phyloP scores from a whole-genome alignment of 2,113 vertebrate genomes.

The Tichodroma muraria region DNA sequence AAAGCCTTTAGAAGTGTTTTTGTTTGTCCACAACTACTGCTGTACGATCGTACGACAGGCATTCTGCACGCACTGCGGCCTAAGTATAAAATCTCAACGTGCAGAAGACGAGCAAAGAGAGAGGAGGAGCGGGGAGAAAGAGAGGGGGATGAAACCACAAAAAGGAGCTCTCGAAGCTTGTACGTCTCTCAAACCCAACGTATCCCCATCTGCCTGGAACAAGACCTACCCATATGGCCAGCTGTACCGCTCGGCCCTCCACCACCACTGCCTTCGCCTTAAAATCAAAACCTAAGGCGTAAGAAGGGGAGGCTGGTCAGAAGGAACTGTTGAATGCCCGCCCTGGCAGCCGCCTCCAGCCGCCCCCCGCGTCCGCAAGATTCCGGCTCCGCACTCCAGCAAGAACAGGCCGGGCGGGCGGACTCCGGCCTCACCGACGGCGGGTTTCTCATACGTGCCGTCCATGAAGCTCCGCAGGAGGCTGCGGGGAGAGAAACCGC shows the following conservation, averaged over 20 bases:
- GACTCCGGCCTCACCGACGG: background rate
- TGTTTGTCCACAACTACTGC: no score
- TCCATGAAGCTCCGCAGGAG: conserved; percentile 28
- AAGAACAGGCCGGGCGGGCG: no score
- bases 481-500: background rate
- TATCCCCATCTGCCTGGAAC: fast-evolving
- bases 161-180: background rate
- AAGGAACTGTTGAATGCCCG: fast-evolving
- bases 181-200: background rate
- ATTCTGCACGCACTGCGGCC: fast-evolving
- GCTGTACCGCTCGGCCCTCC: background rate
- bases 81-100: fast-evolving
- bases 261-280: conserved; percentile 24
- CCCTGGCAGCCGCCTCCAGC: background rate
- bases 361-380: fast-evolving
- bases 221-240: conserved; percentile 48
- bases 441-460: background rate
- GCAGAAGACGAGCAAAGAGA: no score
- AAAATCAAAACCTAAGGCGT: conserved; percentile 13
- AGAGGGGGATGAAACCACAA: background rate
- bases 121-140: no score
- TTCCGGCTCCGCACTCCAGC: no score
- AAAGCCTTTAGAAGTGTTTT: background rate
- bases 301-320: background rate
- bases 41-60: fast-evolving